Base-by-base conservation (phyloP, 2,888 invertebrate species). In the Acholoe squamosa region DNA sequence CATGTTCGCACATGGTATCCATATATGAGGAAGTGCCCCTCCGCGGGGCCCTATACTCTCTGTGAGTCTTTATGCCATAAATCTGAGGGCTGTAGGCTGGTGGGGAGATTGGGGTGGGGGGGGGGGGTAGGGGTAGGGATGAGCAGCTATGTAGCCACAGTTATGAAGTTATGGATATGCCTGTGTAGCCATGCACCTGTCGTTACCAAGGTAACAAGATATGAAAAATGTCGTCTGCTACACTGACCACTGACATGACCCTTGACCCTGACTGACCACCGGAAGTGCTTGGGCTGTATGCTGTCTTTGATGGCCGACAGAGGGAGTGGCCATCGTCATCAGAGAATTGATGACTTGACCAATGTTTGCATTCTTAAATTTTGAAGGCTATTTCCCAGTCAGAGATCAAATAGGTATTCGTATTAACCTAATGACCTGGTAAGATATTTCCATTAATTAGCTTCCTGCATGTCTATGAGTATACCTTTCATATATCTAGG, bases 131-230 rank as follows among this genome's bases (percentile, higher is more conserved):
- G n/a, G n/a, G n/a, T 14, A 54, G 61, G 22, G 3, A 3, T 61
- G 61, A 61, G 10, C 22, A 19, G 61, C 19, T 1, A 61, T 3
- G 19, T 1, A 61, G 61, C 61, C 14, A n/a, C 14, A n/a, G n/a
- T 61, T 19, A 61, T 61, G n/a, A 61, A 3, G 61, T 61, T 61
- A 61, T 61, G n/a, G 61, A 61, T 61, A 61, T n/a, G 61, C n/a
- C 22, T n/a, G n/a, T n/a, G n/a, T n/a, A 61, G 19, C 19, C 14
- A n/a, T 19, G 61, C 61, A 61, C 61, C 61, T 61, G 61, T 61
- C 61, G 61, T 61, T 22, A n/a, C 3, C n/a, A 61, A 61, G 22
- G 22, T n/a, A 61, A 61, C 61, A 61, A 3, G 61, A 61, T 61
- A 61, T n/a, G 22, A 19, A 61, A 61, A 61, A 61, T 61, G 61